These are phyloP conservation scores for Cecropterus lyciades DNA, from an alignment of 1,140 invertebrate species.

Conservation along the genomic window DNA sequence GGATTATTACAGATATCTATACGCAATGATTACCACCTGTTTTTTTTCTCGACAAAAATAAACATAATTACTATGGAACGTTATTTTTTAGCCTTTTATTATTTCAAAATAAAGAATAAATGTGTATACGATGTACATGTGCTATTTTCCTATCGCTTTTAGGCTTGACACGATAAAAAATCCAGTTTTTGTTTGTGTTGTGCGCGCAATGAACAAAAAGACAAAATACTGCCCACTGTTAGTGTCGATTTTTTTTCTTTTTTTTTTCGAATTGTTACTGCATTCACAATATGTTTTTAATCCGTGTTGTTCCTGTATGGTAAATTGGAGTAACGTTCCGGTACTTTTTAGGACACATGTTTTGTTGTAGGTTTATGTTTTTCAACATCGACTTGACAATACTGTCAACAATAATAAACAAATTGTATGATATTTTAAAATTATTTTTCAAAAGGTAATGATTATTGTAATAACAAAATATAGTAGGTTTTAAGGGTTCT, in stretches of 20 bases:
- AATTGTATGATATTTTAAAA: too few relatives aligned
- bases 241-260: slow-evolving; percentile 3
- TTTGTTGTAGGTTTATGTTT: too few relatives aligned
- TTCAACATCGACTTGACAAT: too few relatives aligned
- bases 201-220: background rate
- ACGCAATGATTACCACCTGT: too few relatives aligned
- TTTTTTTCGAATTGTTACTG: slow-evolving; percentile 21
- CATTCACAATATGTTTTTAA: slow-evolving; percentile 30
- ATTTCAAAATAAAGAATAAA: background rate
- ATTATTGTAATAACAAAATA: too few relatives aligned
- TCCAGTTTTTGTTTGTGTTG: slow-evolving; percentile 11
- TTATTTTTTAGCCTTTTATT: background rate
- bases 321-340: slow-evolving; percentile 9
- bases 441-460: too few relatives aligned
- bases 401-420: too few relatives aligned
- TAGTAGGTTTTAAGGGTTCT: background rate
- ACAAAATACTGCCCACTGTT: slow-evolving; percentile 12
- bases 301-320: slow-evolving; percentile 19
- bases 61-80: too few relatives aligned
- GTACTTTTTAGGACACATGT: too few relatives aligned
- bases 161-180: slow-evolving; percentile 10
- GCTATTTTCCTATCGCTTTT: background rate
- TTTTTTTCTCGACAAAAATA: too few relatives aligned
- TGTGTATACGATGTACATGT: background rate
- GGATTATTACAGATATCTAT: too few relatives aligned